Percentiles rank a stretch among this genome's conserved stretches.
Conservation (phyloP, 2,113 vertebrate species). For the Phrynocephalus versicolor region DNA sequence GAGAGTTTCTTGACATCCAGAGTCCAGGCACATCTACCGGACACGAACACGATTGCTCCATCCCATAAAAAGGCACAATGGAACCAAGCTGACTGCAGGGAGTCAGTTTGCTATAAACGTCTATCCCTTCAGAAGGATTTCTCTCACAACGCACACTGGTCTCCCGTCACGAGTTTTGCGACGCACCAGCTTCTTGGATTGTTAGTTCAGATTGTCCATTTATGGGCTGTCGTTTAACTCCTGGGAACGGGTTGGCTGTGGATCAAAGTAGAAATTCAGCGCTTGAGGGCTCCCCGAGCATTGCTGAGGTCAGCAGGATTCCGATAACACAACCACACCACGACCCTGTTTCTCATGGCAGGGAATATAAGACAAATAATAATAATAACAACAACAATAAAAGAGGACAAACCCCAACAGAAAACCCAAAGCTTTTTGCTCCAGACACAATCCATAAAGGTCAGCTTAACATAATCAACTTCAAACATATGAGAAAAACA, state of each 20-base stretch:
- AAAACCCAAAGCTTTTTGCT: background rate
- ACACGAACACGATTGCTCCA: background rate
- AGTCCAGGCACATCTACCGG: no score
- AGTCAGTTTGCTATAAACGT: background rate
- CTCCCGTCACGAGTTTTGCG: background rate
- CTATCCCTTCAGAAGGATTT: background rate
- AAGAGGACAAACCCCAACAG: background rate
- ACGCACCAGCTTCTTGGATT: background rate
- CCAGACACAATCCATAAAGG: background rate
- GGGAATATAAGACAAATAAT: background rate
- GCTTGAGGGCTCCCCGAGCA: fast-evolving
- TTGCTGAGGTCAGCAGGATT: background rate
- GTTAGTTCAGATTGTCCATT: background rate
- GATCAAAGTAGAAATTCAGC: background rate
- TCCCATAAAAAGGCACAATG: background rate
- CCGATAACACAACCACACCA: background rate
- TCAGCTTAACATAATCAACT: background rate
- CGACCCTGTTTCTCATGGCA: fast-evolving
- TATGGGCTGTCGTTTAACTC: background rate
- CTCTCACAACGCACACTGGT: background rate
- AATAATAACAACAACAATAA: no score
- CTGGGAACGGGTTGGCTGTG: background rate
- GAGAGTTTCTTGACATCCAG: background rate
- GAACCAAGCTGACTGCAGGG: background rate
- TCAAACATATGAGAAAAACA: background rate